These are phyloP conservation scores for Semaprochilodus insignis DNA, from an alignment of 2,797 vertebrate species.

Conservation along the genomic window DNA sequence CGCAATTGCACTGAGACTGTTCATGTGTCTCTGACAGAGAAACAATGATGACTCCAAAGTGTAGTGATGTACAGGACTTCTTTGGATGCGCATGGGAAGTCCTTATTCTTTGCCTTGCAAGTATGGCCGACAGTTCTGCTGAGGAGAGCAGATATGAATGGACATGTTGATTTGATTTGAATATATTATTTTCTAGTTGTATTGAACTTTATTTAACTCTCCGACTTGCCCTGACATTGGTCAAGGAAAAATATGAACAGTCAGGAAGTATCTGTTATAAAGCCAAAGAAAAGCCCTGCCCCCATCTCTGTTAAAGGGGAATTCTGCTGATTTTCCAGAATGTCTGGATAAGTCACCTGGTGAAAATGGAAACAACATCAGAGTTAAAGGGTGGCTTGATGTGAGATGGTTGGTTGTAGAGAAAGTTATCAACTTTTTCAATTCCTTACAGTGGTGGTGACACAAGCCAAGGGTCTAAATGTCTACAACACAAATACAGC, in stretches of 20 bases:
- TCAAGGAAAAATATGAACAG: not conserved
- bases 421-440: no score
- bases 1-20: conserved; percentile 19
- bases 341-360: no score
- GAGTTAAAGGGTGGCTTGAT: no score
- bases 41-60: conserved; percentile 7
- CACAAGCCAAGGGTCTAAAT: no score
- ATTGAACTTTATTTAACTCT: not conserved
- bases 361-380: no score
- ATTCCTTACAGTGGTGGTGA: no score
- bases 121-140: conserved; percentile 35
- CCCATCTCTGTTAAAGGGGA: not conserved
- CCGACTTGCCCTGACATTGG: not conserved
- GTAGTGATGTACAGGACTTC: conserved; percentile 1
- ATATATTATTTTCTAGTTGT: conserved; percentile 2
- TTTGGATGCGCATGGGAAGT: conserved; percentile 7
- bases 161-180: conserved; percentile 18
- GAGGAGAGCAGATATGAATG: conserved; percentile 32
- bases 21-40: not conserved
- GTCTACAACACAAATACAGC: no score
- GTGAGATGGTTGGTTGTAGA: no score
- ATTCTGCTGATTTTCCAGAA: no score
- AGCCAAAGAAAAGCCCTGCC: not conserved
- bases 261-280: not conserved
- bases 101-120: not conserved